phyloP scores from a whole-genome alignment of 2,888 invertebrate species.

The Dyspetes luteomarginatus region DNA sequence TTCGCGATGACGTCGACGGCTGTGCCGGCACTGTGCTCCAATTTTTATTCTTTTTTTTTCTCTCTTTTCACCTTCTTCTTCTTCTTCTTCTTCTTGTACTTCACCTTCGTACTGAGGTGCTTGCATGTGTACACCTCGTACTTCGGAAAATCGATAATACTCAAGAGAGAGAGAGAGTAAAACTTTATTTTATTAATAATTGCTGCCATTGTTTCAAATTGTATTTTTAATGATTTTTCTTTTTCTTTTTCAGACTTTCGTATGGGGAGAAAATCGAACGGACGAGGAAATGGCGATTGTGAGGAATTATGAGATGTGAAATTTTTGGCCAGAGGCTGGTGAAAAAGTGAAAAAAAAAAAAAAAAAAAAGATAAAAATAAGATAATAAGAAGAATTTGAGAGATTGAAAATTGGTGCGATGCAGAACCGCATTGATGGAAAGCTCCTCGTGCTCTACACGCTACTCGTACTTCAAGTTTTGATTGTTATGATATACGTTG shows the following conservation, averaged over 20 bases:
- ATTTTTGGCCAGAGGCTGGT: neutral
- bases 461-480: slow-evolving; percentile 81
- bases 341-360: slow-evolving; percentile 27
- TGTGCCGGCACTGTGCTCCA: slow-evolving; percentile 25
- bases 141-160: slow-evolving; percentile 59
- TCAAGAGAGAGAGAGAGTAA: slow-evolving; percentile 30
- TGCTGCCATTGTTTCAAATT: neutral
- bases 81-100: slow-evolving; percentile 8
- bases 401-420: slow-evolving; percentile 74
- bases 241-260: slow-evolving; percentile 42
- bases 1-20: slow-evolving; percentile 43
- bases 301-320: slow-evolving; percentile 34
- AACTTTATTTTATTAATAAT: neutral
- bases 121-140: slow-evolving; percentile 4
- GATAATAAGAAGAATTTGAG: slow-evolving; percentile 53
- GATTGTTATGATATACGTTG: slow-evolving; percentile 81
- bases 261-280: slow-evolving; percentile 4
- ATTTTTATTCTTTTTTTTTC: neutral
- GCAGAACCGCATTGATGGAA: slow-evolving; percentile 82
- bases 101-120: slow-evolving; percentile 24
- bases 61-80: neutral
- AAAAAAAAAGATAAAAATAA: slow-evolving; percentile 6
- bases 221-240: neutral
- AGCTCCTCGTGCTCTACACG: slow-evolving; percentile 80
- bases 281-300: slow-evolving; percentile 7